These are phyloP conservation scores for Rhyacichthys aspro DNA, from an alignment of 2,797 vertebrate genomes.

Conservation along the genomic window DNA sequence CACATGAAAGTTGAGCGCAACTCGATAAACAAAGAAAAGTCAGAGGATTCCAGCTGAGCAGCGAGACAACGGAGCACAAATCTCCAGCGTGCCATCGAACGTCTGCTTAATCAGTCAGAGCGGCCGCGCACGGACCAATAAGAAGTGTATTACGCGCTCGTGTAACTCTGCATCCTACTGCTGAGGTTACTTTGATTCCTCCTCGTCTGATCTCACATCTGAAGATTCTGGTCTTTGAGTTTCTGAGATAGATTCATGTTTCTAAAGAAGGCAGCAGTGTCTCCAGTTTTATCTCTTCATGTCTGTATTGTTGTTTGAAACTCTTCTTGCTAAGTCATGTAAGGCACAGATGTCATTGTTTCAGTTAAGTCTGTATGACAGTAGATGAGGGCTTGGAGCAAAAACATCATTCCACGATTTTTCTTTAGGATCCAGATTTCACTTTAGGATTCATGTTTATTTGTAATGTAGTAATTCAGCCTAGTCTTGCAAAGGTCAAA, in stretches of 20 bases:
- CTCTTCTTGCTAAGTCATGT: neutral
- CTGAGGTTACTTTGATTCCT: slow-evolving; percentile 15
- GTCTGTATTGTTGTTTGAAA: neutral
- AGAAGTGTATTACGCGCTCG: slow-evolving; percentile 37
- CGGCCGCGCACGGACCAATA: slow-evolving; percentile 36
- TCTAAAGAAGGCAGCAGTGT: neutral
- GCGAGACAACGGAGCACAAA: neutral
- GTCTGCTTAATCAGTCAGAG: slow-evolving; percentile 45
- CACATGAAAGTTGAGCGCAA: slow-evolving; percentile 33
- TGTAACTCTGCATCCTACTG: slow-evolving; percentile 24
- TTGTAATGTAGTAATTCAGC: too few species aligned
- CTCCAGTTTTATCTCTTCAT: neutral
- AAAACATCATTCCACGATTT: too few species aligned
- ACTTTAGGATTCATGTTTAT: too few species aligned
- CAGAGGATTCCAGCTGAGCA: slow-evolving; percentile 9
- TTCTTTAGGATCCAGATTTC: too few species aligned
- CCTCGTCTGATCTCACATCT: neutral
- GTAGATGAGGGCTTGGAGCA: too few species aligned
- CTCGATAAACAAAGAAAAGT: slow-evolving; percentile 65
- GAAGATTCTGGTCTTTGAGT: slow-evolving; percentile 2
- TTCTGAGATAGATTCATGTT: neutral
- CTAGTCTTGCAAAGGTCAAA: neutral
- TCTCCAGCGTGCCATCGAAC: slow-evolving; percentile 29
- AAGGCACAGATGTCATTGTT: neutral
- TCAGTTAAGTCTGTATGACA: too few species aligned